Percentiles rank a stretch among this genome's conserved stretches.
These are phyloP conservation scores for Propsilocerus akamusi DNA, from an alignment of 1,140 invertebrate species.

Conservation along the genomic window DNA sequence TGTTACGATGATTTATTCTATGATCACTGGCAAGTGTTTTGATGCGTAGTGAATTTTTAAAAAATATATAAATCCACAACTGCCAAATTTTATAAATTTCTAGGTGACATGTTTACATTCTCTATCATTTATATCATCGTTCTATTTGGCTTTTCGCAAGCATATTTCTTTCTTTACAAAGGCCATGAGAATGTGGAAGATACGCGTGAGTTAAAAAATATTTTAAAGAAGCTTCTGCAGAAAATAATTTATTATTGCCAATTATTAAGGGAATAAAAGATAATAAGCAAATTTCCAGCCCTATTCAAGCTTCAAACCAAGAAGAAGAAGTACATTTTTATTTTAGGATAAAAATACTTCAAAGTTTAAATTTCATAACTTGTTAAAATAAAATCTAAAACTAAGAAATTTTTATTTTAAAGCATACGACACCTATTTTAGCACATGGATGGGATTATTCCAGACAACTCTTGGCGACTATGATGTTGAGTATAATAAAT, in stretches of 20 bases:
- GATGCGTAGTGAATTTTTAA: background rate
- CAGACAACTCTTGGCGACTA: constrained; percentile 96
- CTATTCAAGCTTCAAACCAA: constrained; percentile 29
- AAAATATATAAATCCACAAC: too few species aligned
- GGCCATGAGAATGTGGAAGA: constrained; percentile 11
- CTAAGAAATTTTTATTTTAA: too few species aligned
- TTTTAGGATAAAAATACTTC: too few species aligned
- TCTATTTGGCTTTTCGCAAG: constrained; percentile 86
- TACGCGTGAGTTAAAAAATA: constrained; percentile 8
- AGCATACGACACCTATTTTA: constrained; percentile 52
- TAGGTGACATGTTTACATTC: constrained; percentile 91
- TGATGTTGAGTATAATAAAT: constrained; percentile 60
- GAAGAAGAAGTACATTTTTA: too few species aligned
- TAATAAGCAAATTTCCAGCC: constrained; percentile 33
- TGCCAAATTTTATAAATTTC: background rate
- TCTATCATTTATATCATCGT: constrained; percentile 91
- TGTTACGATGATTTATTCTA: constrained; percentile 96
- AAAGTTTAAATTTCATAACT: too few species aligned
- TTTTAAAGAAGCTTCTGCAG: constrained; percentile 13
- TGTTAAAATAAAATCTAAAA: too few species aligned
- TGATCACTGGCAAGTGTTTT: too few species aligned
- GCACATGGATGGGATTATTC: constrained; percentile 94
- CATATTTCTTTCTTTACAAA: constrained; percentile 93
- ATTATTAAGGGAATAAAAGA: constrained; percentile 28
- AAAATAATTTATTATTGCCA: constrained; percentile 22